Base-by-base conservation (phyloP, 2,797 vertebrate genomes). In the Catostomus latipinnis region DNA sequence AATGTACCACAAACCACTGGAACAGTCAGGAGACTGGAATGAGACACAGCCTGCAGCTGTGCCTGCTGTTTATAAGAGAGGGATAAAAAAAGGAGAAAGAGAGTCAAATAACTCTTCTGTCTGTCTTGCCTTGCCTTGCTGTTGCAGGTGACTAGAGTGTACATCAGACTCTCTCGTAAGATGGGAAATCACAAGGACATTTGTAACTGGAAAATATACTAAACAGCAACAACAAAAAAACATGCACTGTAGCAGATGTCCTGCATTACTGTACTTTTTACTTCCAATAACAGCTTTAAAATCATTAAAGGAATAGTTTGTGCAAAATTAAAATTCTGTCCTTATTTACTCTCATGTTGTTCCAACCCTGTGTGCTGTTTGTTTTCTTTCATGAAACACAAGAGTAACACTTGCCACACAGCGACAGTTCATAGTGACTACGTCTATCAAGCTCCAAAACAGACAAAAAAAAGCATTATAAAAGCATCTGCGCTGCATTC, bases 1-100 rank as follows among this genome's bases (percentile, higher is more conserved):
- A 63, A 81, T 80, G 52, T 73, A 73, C 80, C 63, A 13, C 68
- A 73, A 78, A 78, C 52, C 48, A 18, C 67, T 75, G 74, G 74
- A 77, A 71, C 9, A 45, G 60, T 71, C 9, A 11, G 60, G 53
- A 22, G 58, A 62, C 65, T 69, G 46, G 48, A 6, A 62, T 57
- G 56, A 61, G 61, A 76, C 45, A 60, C 68, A 45, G 72, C 18
- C 60, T 54, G 63, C 18, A 73, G 74, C 78, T 49, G 54, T 71
- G 60, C 50, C 54, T 49, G 48, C n/a, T 68, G 46, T 61, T 67
- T 67, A 50, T 56, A 49, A 70, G 65, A 50, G 22, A 63, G 10
- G 58, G 18, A 62, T 14, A 56, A 68, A 9, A 48, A 49, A 52
- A 14, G 62, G 6, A 69, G 22, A 53, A 2, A 45, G 14, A 68